Conservation (phyloP, 2,797 vertebrate species). For the Aldrovandia affinis region DNA sequence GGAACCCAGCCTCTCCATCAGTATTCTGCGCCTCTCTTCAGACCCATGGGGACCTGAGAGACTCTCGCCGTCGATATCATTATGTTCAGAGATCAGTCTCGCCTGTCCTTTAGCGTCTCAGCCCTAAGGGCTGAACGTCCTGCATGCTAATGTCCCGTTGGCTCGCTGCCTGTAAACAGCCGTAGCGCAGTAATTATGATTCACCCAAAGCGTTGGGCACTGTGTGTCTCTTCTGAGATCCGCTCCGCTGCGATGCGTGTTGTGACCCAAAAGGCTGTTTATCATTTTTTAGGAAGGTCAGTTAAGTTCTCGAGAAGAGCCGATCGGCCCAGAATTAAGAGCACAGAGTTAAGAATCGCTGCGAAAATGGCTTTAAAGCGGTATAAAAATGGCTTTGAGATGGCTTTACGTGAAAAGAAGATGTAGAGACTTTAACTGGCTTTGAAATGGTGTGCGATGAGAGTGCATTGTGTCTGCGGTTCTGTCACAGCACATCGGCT, state of each 20-base stretch:
- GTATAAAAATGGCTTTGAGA: background rate
- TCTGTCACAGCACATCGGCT: background rate
- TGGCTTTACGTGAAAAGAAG: background rate
- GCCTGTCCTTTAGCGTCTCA: background rate
- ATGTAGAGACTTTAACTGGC: background rate
- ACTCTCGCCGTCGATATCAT: background rate
- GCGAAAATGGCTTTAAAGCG: background rate
- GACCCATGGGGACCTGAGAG: background rate
- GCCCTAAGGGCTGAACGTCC: background rate
- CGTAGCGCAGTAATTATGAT: background rate
- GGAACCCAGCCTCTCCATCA: background rate
- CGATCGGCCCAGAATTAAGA: too few relatives aligned
- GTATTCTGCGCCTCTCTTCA: background rate
- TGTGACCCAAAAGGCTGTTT: background rate
- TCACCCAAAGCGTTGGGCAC: background rate
- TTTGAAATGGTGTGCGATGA: background rate
- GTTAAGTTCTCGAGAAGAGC: slow-evolving; percentile 8
- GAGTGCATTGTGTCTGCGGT: slow-evolving; percentile 2
- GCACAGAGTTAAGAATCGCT: background rate
- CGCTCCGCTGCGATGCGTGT: background rate
- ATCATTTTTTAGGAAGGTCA: slow-evolving; percentile 21
- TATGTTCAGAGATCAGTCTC: background rate
- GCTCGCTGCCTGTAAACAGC: background rate
- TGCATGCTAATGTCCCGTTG: background rate
- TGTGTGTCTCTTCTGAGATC: background rate